Conservation (phyloP, 2,888 invertebrate genomes). For the Cancer borealis region DNA sequence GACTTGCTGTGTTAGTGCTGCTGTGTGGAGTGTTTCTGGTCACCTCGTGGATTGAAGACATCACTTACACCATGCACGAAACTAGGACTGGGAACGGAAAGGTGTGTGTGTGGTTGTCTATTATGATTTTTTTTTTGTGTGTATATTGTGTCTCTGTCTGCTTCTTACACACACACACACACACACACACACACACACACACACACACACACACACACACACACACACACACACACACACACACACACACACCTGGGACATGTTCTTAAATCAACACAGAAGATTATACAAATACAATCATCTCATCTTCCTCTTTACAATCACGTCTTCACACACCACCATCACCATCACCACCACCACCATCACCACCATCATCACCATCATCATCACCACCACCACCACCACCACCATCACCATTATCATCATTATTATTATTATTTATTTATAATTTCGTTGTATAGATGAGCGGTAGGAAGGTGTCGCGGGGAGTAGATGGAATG, state of each 20-base stretch:
- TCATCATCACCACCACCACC: too few relatives aligned
- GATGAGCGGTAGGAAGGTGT: conserved; percentile 6
- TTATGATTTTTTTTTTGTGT: not conserved
- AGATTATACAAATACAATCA: too few relatives aligned
- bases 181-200: not conserved
- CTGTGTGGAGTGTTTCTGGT: conserved; percentile 42
- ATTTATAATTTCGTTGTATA: not conserved
- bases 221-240: not conserved
- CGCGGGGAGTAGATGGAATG: not conserved
- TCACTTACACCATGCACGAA: not conserved
- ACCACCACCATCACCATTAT: not conserved
- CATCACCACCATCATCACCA: too few relatives aligned
- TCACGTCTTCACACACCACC: not conserved
- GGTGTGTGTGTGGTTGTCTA: not conserved
- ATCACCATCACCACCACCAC: too few relatives aligned
- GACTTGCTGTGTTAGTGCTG: conserved; percentile 25
- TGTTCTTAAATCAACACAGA: too few relatives aligned
- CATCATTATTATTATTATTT: not conserved
- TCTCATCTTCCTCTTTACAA: not conserved
- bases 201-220: not conserved
- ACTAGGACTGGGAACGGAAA: not conserved
- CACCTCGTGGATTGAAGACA: conserved; percentile 42
- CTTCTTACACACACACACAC: not conserved
- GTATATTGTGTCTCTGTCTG: not conserved
- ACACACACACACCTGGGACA: too few relatives aligned